Evolutionary conservation across 2,888 invertebrate genomes (phyloP).

Genomic region (Periphyllus acericola): DNA sequence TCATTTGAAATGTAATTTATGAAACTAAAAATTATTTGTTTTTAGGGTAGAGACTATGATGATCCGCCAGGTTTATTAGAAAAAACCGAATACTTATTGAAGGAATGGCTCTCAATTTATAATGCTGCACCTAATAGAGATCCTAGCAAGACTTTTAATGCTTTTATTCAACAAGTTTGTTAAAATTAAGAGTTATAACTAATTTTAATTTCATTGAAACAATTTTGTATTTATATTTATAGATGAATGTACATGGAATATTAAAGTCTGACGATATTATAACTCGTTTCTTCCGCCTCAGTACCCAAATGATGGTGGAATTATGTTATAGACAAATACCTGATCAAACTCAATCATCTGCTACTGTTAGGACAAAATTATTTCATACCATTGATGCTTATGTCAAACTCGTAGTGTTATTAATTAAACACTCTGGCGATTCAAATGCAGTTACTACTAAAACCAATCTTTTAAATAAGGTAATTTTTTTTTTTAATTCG

Average conservation of each 20-base stretch:
- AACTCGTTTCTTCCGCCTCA: constrained; percentile 94
- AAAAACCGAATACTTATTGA: constrained; percentile 91
- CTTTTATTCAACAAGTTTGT: constrained; percentile 83
- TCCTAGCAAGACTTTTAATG: constrained; percentile 89
- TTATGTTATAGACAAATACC: constrained; percentile 86
- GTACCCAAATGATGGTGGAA: constrained; percentile 96
- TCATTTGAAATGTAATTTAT: not conserved
- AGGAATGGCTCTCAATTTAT: constrained; percentile 95
- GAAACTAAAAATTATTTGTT: not conserved
- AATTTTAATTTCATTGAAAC: not conserved
- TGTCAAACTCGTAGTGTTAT: constrained; percentile 88
- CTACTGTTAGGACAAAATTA: constrained; percentile 79
- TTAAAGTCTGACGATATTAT: constrained; percentile 97
- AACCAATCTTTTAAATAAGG: constrained; percentile 95
- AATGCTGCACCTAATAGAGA: constrained; percentile 80
- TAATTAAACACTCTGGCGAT: constrained; percentile 95
- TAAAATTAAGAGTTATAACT: constrained; percentile 4
- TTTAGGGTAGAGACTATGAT: constrained; percentile 83
- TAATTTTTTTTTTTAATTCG: constrained; percentile 72
- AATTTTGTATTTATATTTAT: not conserved
- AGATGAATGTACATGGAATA: constrained; percentile 94
- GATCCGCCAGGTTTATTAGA: constrained; percentile 95
- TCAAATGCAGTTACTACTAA: constrained; percentile 91
- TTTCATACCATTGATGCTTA: constrained; percentile 96
- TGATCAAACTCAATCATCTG: constrained; percentile 76